These are phyloP conservation scores for Conopomorpha cramerella DNA, from an alignment of 1,140 invertebrate species.

Conservation along the genomic window DNA sequence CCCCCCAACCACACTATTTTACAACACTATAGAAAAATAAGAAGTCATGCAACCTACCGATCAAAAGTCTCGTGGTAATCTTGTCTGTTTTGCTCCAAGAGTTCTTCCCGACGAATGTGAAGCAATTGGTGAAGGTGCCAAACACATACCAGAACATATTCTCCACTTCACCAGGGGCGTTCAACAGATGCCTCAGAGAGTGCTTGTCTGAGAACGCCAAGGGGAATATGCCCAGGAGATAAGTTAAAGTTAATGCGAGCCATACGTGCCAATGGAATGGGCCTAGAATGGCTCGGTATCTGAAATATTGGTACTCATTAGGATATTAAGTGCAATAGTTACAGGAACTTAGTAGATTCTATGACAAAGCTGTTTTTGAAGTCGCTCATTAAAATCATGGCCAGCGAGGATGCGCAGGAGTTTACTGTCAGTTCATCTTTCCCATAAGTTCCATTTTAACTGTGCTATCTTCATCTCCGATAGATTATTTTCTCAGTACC, in stretches of 20 bases:
- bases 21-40: too few relatives aligned
- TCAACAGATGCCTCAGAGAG: conserved; percentile 64
- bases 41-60: conserved; percentile 57
- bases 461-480: too few relatives aligned
- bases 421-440: too few relatives aligned
- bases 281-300: conserved; percentile 79
- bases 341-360: too few relatives aligned
- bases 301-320: conserved; percentile 23
- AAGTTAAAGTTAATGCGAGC: conserved; percentile 69
- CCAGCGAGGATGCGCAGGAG: too few relatives aligned
- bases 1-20: too few relatives aligned
- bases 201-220: conserved; percentile 72
- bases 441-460: too few relatives aligned
- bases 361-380: too few relatives aligned
- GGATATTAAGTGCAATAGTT: too few relatives aligned
- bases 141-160: conserved; percentile 83
- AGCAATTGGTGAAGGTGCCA: conserved; percentile 79
- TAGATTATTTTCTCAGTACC: too few relatives aligned
- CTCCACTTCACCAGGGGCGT: conserved; percentile 70
- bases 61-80: conserved; percentile 68
- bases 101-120: conserved; percentile 69
- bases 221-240: conserved; percentile 73
- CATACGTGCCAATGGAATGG: conserved; percentile 79
- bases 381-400: too few relatives aligned
- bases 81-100: conserved; percentile 72